A percentile compares a stretch with the other conserved stretches of the same genome.
Evolutionary conservation across 2,797 vertebrate genomes (phyloP).

Genomic region (Phoxinus dragarum): DNA sequence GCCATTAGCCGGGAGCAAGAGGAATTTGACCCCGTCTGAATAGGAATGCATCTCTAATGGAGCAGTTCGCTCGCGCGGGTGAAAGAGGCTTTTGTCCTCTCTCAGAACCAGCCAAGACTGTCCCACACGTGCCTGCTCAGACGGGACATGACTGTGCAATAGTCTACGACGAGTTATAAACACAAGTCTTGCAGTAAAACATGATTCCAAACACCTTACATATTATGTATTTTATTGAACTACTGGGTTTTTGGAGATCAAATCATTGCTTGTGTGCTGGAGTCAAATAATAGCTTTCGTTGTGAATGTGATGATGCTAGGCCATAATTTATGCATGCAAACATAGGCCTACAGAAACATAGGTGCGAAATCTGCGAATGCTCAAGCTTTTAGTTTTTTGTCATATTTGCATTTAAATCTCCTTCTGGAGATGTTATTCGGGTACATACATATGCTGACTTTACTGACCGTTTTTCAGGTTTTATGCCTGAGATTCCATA

Average conservation of each 20-base stretch:
- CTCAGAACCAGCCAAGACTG: constrained; percentile 52
- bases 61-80: constrained; percentile 59
- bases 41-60: constrained; percentile 69
- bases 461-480: background rate
- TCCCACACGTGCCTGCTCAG: constrained; percentile 37
- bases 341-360: no score
- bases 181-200: background rate
- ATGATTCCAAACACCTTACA: background rate
- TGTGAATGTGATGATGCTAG: background rate
- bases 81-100: constrained; percentile 74
- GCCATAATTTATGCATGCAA: background rate
- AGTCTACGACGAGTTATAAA: constrained; percentile 8
- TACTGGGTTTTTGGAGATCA: no score
- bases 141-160: constrained; percentile 5
- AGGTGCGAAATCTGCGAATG: background rate
- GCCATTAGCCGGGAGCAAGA: constrained; percentile 63
- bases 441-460: background rate
- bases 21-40: constrained; percentile 73
- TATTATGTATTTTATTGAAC: background rate
- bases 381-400: background rate
- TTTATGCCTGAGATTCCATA: background rate
- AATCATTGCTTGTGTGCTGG: background rate
- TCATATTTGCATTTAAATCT: background rate
- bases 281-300: background rate
- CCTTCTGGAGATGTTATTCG: no score